Base-by-base conservation (phyloP, 2,113 vertebrate species). In the Datnioides undecimradiatus region DNA sequence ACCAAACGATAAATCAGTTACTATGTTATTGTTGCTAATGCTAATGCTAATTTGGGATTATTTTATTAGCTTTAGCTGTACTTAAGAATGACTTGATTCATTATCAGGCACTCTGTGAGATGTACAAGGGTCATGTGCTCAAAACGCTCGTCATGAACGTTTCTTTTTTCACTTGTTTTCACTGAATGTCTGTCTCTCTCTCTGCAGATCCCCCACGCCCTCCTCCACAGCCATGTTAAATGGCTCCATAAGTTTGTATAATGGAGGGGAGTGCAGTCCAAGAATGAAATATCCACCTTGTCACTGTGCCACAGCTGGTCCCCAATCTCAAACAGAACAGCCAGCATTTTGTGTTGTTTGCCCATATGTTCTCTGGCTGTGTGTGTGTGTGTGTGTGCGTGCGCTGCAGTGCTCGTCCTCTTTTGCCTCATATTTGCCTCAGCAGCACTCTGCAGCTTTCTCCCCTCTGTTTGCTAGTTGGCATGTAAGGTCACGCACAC, bases 401-500 rank as follows among this genome's bases (percentile, higher is more conserved):
- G 58, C 74, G 58, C 62, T 78, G 43, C 41, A 51, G 33, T 78
- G 23, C 9, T 12, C 41, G 13, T 23, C 58, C 19, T 17, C 23
- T 66, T 85, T 71, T 63, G 49, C 65, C 49, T 76, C 51, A 34
- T 78, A 65, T 88, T 74, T 90, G 75, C 76, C 69, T 79, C 73
- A 38, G 73, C 59, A 40, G 49, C 67, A 66, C 68, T 73, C 67
- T 57, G 31, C 76, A 65, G 54, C 66, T 73, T 62, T 80, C 75
- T 45, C 52, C 48, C 63, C 69, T 77, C 29, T 52, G 8, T 69
- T 83, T 63, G 40, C 31, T 71, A 6, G 71, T 87, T 69, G 77
- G 80, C 69, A 84, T 79, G 78, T 84, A 80, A 87, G 83, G 80
- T 90, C 90, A 91, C 3, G 17, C 75, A 83, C 8, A n/a, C 45